These are phyloP conservation scores for Dasypus novemcinctus DNA, from an alignment of 2,113 vertebrate species.

Conservation along the genomic window DNA sequence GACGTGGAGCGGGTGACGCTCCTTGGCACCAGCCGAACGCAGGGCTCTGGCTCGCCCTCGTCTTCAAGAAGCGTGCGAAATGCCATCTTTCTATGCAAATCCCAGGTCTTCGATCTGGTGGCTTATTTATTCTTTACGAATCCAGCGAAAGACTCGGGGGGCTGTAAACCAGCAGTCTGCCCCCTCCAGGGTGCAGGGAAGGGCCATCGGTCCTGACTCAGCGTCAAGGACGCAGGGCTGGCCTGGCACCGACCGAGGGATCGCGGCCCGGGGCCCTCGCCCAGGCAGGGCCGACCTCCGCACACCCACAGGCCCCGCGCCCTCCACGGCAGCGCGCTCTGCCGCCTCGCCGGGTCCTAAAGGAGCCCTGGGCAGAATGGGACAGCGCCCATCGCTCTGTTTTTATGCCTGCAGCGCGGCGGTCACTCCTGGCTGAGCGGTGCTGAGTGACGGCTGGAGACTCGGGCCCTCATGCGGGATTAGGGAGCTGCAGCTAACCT, in stretches of 20 bases:
- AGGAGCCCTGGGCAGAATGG: slow-evolving; percentile 64
- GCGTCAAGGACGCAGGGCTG: rapidly evolving
- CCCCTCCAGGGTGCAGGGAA: not conserved
- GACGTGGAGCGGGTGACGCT: rapidly evolving
- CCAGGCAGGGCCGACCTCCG: rapidly evolving
- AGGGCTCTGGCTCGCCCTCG: not conserved
- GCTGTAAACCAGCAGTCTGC: not conserved
- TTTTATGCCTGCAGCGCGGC: slow-evolving; percentile 56
- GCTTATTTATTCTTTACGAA: not conserved
- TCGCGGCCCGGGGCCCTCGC: not conserved
- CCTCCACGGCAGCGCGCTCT: not conserved
- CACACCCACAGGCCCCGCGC: not conserved
- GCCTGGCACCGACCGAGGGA: not conserved
- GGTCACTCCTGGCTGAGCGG: slow-evolving; percentile 74
- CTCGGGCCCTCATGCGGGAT: slow-evolving; percentile 75
- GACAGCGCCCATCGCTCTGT: slow-evolving; percentile 58
- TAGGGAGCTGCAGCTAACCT: slow-evolving; percentile 73
- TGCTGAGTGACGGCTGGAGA: slow-evolving; percentile 72
- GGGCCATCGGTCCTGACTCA: not conserved
- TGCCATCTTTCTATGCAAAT: not conserved
- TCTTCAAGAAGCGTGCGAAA: not conserved
- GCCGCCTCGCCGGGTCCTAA: slow-evolving; percentile 25
- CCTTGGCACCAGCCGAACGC: not conserved
- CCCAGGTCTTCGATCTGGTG: not conserved
- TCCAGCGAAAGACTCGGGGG: not conserved